phyloP scores from a whole-genome alignment of 2,113 vertebrate genomes.

The Zosterops japonicus region DNA sequence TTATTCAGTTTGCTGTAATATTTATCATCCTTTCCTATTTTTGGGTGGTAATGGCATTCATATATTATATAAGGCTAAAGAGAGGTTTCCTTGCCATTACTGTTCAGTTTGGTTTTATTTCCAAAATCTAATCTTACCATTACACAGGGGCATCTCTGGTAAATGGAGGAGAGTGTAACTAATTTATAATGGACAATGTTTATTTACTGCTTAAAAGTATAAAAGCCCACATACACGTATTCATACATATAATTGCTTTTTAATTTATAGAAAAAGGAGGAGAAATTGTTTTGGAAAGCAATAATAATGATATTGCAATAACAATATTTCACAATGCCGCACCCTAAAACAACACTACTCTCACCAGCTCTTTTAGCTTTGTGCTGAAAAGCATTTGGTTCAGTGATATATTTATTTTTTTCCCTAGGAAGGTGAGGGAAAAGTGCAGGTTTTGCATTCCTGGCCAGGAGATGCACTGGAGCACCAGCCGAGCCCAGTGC shows the following conservation, averaged over 20 bases:
- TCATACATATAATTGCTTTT: background rate
- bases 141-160: background rate
- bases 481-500: background rate
- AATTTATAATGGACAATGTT: background rate
- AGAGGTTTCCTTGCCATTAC: background rate
- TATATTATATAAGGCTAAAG: background rate
- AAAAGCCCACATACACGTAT: rapidly evolving
- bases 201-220: background rate
- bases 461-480: constrained; percentile 12
- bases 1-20: background rate
- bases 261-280: background rate
- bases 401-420: constrained; percentile 8
- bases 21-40: background rate
- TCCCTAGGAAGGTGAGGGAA: constrained; percentile 12
- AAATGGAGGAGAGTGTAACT: background rate
- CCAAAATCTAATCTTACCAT: background rate
- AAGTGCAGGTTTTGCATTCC: constrained; percentile 19
- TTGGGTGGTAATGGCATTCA: background rate
- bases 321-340: background rate
- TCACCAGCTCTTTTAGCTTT: background rate
- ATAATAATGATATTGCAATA: background rate
- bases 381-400: background rate
- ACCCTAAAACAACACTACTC: background rate
- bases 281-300: background rate
- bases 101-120: background rate